A percentile compares a stretch with the other conserved stretches of the same genome.
phyloP scores from a whole-genome alignment of 2,113 vertebrate genomes.

The Tyto alba region DNA sequence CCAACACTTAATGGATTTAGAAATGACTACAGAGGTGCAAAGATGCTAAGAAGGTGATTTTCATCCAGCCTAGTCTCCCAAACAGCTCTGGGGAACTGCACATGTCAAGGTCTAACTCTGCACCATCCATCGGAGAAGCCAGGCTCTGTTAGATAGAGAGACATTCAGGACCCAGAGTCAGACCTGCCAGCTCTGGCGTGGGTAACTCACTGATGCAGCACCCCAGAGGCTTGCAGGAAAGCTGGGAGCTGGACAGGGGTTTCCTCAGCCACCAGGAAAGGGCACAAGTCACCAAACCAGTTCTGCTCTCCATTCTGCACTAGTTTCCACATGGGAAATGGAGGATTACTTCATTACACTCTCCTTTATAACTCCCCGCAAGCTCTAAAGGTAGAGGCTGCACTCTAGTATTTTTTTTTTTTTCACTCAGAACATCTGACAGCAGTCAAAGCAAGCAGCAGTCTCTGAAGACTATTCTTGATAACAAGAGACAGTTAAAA shows the following conservation, averaged over 20 bases:
- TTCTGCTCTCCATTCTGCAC: not conserved
- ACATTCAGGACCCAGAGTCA: not conserved
- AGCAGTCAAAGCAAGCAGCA: not conserved
- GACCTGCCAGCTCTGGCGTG: not conserved
- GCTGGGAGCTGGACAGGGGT: not conserved
- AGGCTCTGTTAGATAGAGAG: not conserved
- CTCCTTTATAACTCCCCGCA: not conserved
- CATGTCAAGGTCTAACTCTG: fast-evolving
- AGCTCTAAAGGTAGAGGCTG: not conserved
- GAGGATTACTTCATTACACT: not conserved
- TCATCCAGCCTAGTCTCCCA: not conserved
- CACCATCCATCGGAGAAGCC: not conserved
- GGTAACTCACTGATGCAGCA: not conserved
- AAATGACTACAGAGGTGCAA: not conserved
- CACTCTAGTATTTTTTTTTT: not conserved
- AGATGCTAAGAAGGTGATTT: not conserved
- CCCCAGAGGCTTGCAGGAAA: not conserved
- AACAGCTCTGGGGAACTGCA: not conserved
- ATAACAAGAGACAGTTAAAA: not conserved
- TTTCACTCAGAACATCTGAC: not conserved
- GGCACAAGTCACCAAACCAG: not conserved
- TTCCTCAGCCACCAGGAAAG: not conserved
- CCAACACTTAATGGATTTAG: not conserved
- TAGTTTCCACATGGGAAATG: not conserved
- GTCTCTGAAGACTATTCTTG: not conserved